Conservation (phyloP, 2,888 invertebrate genomes). For the Acleris emargana region DNA sequence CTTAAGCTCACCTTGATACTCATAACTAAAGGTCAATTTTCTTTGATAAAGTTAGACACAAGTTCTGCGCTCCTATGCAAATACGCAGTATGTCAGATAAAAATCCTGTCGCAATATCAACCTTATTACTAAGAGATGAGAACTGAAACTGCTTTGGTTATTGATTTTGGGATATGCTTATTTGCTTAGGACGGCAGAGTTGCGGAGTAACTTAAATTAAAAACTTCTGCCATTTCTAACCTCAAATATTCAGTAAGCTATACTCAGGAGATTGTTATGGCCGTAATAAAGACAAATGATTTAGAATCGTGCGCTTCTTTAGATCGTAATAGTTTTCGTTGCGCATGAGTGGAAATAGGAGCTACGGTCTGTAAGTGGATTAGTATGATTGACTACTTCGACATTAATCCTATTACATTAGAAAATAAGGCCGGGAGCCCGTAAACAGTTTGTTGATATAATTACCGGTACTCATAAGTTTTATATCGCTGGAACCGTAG, state of each 20-base stretch:
- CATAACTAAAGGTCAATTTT: background rate
- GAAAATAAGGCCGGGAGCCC: background rate
- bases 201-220: no score
- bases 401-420: background rate
- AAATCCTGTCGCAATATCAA: no score
- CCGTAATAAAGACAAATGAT: conserved; percentile 11
- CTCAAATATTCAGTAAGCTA: background rate
- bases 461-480: no score
- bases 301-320: conserved; percentile 1
- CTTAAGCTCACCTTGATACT: background rate
- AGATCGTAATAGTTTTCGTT: conserved; percentile 18
- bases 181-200: no score
- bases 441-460: no score
- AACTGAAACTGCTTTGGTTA: no score
- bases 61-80: no score
- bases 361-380: background rate
- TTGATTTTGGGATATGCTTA: no score
- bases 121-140: no score
- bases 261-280: conserved; percentile 9
- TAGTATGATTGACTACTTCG: background rate
- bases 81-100: no score
- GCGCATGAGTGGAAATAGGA: conserved; percentile 8
- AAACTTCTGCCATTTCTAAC: background rate
- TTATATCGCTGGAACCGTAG: no score
- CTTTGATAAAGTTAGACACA: no score